Evolutionary conservation across 2,113 vertebrate species (phyloP).

Genomic region (Mustela nigripes): DNA sequence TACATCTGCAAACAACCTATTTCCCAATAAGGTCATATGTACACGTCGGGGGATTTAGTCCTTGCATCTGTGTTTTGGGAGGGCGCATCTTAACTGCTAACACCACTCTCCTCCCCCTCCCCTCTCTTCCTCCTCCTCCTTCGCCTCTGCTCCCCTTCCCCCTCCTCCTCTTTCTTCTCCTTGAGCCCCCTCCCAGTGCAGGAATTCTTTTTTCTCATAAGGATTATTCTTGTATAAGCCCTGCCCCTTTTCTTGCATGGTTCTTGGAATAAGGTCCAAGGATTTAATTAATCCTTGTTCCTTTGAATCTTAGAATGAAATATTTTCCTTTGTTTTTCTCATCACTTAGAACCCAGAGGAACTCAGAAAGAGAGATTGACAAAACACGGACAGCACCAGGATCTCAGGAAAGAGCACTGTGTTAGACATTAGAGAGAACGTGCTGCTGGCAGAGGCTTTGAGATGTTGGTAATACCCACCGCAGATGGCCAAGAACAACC

Average conservation of each 20-base stretch:
- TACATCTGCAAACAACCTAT: not conserved
- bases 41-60: not conserved
- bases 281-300: not conserved
- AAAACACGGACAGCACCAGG: not conserved
- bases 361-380: not conserved
- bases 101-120: accelerated
- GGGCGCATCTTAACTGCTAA: not conserved
- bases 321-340: slow-evolving; percentile 5
- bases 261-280: not conserved
- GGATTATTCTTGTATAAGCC: not conserved
- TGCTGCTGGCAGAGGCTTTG: not conserved
- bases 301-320: not conserved
- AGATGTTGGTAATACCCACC: not conserved
- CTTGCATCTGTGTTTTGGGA: no score
- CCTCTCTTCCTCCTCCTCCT: not conserved
- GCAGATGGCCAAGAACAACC: not conserved
- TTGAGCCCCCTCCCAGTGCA: not conserved
- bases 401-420: not conserved
- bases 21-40: not conserved
- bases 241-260: not conserved
- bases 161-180: not conserved
- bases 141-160: no score
- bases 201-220: not conserved
- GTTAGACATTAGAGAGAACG: not conserved
- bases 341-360: not conserved